Evolutionary conservation across 2,888 invertebrate species (phyloP).

Genomic region (Torymus auratus): DNA sequence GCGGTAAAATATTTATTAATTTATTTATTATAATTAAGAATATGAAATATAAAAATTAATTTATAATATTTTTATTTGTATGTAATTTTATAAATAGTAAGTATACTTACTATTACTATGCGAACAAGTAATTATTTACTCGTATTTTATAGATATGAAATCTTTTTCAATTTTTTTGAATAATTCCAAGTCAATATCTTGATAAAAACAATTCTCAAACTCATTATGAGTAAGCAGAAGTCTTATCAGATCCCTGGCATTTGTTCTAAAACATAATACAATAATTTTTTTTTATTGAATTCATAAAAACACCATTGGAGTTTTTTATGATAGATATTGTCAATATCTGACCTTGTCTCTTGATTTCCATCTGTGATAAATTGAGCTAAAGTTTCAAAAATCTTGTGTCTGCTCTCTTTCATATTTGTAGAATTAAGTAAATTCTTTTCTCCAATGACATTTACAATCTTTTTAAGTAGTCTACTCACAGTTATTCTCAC

Average conservation of each 20-base stretch:
- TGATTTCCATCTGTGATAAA: conserved; percentile 62
- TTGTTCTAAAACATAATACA: conserved; percentile 52
- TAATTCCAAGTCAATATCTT: conserved; percentile 57
- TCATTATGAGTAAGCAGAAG: conserved; percentile 59
- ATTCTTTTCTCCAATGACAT: conserved; percentile 21
- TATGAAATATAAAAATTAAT: no score
- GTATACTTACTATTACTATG: no score
- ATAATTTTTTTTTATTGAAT: neutral
- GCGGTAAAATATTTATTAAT: no score
- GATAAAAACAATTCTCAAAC: conserved; percentile 60
- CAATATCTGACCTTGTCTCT: conserved; percentile 61
- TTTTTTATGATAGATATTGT: no score
- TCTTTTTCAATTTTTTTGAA: conserved; percentile 62
- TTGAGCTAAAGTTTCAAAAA: conserved; percentile 59
- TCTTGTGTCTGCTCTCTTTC: conserved; percentile 5
- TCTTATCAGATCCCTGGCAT: conserved; percentile 62
- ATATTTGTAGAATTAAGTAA: neutral
- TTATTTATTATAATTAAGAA: no score
- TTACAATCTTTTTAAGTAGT: conserved; percentile 3
- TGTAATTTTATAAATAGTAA: no score
- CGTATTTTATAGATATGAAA: conserved; percentile 62
- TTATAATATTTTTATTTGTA: no score
- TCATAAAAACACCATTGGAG: no score
- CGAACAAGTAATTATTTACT: neutral
- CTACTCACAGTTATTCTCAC: conserved; percentile 12